A percentile compares a stretch with the other conserved stretches of the same genome.
These are phyloP conservation scores for Stenotaenia linearis DNA, from an alignment of 2,888 invertebrate species.

Conservation along the genomic window DNA sequence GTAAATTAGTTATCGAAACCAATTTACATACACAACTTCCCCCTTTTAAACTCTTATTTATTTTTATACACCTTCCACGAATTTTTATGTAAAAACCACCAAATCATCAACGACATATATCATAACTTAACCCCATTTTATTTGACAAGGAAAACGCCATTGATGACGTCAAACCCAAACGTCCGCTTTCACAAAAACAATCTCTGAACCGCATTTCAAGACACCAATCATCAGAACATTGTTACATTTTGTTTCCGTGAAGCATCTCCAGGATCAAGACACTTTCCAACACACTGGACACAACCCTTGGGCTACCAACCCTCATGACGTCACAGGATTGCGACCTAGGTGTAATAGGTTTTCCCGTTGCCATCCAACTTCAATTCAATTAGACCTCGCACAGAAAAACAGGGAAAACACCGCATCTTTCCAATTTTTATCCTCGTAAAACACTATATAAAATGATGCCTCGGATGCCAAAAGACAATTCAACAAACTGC, in stretches of 20 bases:
- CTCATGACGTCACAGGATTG: not conserved
- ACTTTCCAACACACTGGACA: not conserved
- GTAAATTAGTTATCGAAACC: too few species aligned
- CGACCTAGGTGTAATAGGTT: not conserved
- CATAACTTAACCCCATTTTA: too few species aligned
- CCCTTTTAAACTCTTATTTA: too few species aligned
- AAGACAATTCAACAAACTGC: not conserved
- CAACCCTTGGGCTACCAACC: not conserved
- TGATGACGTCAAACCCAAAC: too few species aligned
- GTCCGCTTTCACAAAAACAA: too few species aligned
- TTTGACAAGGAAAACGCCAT: too few species aligned
- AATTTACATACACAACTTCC: too few species aligned
- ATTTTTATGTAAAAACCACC: too few species aligned
- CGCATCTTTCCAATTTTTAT: not conserved
- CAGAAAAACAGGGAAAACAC: not conserved
- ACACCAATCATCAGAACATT: too few species aligned
- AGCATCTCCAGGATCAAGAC: not conserved
- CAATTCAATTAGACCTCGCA: not conserved
- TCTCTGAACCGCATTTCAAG: too few species aligned
- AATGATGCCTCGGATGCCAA: not conserved
- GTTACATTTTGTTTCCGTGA: not conserved
- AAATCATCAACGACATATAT: too few species aligned
- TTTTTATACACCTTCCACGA: too few species aligned
- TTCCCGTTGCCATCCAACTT: not conserved
- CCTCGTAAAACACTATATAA: not conserved